Evolutionary conservation across 2,113 vertebrate species (phyloP), one percentile per base, ranked within the genome.

Genomic region (Nibea coibor): DNA sequence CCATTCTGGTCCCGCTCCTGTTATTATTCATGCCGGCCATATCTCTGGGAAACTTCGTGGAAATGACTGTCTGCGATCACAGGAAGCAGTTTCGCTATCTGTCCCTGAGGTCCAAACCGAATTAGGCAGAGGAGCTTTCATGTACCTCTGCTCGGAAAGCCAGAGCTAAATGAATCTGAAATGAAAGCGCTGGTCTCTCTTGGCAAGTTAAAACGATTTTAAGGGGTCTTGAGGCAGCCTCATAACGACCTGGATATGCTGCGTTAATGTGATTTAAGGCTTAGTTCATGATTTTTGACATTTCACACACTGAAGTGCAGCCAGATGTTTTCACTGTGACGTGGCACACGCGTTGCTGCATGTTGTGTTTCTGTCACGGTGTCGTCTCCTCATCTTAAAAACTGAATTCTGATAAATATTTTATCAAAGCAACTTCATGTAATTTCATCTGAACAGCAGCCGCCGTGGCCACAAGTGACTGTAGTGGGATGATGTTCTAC

Each of bases 51-150:
- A 84, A 87, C 80, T 69, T 80, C 11, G 64, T 88, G 86, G 63
- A 86, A 89, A 78, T 57, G 71, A 77, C 73, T 43, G 78, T 14
- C 47, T 73, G 62, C 56, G 22, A 80, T 87, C 85, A 74, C 81
- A 90, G 89, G 86, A 93, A 90, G 80, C 39, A 16, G 75, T 79
- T 83, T 81, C 12, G 3, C 65, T 70, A 68, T 85, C 85, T 81
- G 78, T 89, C 90, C 80, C 87, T 48, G 31, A 88, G 87, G 85
- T 80, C 87, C 84, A 84, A 86, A 89, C 78, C 63, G 72, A 90
- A 87, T 90, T 79, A 89, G 63, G 48, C 48, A 63, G 85, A 54
- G 63, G 72, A 68, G 72, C 75, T 79, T 82, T 90, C 70, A 84
- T 81, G 69, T 77, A 31, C 75, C 74, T 83, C 83, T 83, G 79